Evolutionary conservation across 2,888 invertebrate species (phyloP), one percentile per base, ranked within the genome.

Genomic region (Plagodis pulveraria): DNA sequence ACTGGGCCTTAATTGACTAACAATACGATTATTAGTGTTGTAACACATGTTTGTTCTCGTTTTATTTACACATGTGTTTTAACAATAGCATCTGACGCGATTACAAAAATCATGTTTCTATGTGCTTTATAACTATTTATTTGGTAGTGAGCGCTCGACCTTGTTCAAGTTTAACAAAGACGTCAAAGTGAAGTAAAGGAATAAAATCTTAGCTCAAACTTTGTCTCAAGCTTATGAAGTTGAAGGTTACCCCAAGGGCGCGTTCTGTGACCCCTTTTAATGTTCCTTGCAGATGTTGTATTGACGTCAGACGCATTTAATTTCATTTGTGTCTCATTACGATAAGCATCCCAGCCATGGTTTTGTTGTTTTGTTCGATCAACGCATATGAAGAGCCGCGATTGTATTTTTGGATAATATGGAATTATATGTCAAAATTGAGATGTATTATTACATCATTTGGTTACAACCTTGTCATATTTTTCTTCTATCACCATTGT

Each of bases 161-260:
- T 61, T 56, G 33, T 12, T 11, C 7, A 35, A 56, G 42, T 7
- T 34, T 58, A 54, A 61, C 49, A 51, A 58, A 49, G 45, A 50
- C 43, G 36, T 55, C 35, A 40, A 36, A 33, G 32, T 33, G 9
- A 47, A 44, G 46, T 40, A 41, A 48, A 7, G 32, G 43, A 41
- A n/a, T 12, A 22, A 22, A 22, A 42, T 50, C 45, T 44, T 48
- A n/a, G 36, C 46, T 36, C 7, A 54, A 54, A 41, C 45, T 52
- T 51, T 36, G 45, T 40, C 51, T 7, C 11, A 48, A 58, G 38
- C 53, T 56, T 48, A 4, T 34, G 44, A 46, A 47, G 41, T 38
- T 53, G 22, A 54, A 65, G 71, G 64, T 64, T 67, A 44, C 56
- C 64, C 6, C 70, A 75, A 70, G 75, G 74, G 49, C 67, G 57